Base-by-base conservation (phyloP, 2,113 vertebrate species). In the Mastomys natalensis region DNA sequence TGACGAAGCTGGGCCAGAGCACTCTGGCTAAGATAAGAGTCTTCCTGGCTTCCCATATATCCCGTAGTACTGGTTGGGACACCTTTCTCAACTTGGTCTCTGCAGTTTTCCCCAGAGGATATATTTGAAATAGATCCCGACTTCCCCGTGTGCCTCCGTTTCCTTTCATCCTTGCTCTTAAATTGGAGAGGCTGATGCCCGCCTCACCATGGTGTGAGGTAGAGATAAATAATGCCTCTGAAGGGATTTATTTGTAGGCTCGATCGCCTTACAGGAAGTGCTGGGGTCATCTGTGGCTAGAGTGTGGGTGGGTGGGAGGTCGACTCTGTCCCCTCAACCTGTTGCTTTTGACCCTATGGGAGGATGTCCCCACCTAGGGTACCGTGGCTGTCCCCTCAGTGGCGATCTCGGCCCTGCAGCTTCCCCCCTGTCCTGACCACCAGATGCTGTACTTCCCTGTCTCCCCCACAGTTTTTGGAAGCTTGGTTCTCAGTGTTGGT, bases 401-500 rank as follows among this genome's bases (percentile, higher is more conserved):
- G 21, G 3, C 37, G 45, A 53, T 82, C 5, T 40, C 15, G 1
- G 37, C 80, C 88, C 72, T 8, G 31, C 37, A 12, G 31, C 37
- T 68, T 45, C 58, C 0, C 68, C 64, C 66, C 72, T 37, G 15
- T 62, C 80, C 60, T 43, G 45, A 58, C 53, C 26, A 3, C 89
- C 91, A 89, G 51, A 4, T n/a, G 21, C 78, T 81, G 80, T 4
- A 15, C 40, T 45, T 31, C 24, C 58, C 51, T 53, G 87, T 64
- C 73, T 80, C 8, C 91, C 91, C 40, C 70, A 81, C 95, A 95
- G n/a, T 87, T 95, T 89, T 95, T 90, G 74, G 66, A 89, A 87
- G 73, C 82, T 68, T 51, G 70, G 72, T 55, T 93, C 40, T 58
- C 40, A 40, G 68, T 64, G 60, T 53, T 70, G 53, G 58, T 87